Evolutionary conservation across 2,888 invertebrate genomes (phyloP).

Genomic region (Apodemia duryi): DNA sequence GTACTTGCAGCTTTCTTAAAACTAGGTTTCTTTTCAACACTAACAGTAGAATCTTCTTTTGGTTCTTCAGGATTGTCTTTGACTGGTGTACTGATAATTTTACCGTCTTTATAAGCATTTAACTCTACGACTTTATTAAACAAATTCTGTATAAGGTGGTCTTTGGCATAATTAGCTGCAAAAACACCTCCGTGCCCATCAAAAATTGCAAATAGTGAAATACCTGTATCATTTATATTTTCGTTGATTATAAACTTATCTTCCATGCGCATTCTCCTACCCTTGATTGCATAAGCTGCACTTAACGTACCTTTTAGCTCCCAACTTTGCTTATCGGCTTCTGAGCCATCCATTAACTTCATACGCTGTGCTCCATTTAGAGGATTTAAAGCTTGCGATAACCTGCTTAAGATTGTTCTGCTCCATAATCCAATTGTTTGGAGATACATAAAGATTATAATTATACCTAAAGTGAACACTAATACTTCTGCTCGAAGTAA

Average conservation of each 20-base stretch:
- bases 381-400: slow-evolving; percentile 83
- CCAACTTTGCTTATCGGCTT: slow-evolving; percentile 83
- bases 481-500: slow-evolving; percentile 89
- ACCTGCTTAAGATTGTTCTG: slow-evolving; percentile 84
- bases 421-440: slow-evolving; percentile 92
- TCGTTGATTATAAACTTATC: slow-evolving; percentile 94
- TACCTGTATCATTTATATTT: slow-evolving; percentile 90
- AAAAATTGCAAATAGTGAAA: slow-evolving; percentile 94
- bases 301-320: slow-evolving; percentile 86
- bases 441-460: slow-evolving; percentile 87
- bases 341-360: slow-evolving; percentile 75
- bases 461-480: slow-evolving; percentile 83
- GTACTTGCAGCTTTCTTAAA: slow-evolving; percentile 83
- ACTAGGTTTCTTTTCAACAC: slow-evolving; percentile 81
- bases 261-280: slow-evolving; percentile 94
- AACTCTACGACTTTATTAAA: slow-evolving; percentile 87
- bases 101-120: slow-evolving; percentile 83
- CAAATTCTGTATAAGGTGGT: slow-evolving; percentile 90
- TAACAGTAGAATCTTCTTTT: slow-evolving; percentile 56
- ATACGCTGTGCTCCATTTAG: slow-evolving; percentile 81
- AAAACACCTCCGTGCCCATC: slow-evolving; percentile 98
- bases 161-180: slow-evolving; percentile 95
- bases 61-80: slow-evolving; percentile 54
- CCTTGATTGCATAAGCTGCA: slow-evolving; percentile 94
- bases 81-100: slow-evolving; percentile 51